phyloP scores from a whole-genome alignment of 2,113 vertebrate genomes.

The Passer montanus region DNA sequence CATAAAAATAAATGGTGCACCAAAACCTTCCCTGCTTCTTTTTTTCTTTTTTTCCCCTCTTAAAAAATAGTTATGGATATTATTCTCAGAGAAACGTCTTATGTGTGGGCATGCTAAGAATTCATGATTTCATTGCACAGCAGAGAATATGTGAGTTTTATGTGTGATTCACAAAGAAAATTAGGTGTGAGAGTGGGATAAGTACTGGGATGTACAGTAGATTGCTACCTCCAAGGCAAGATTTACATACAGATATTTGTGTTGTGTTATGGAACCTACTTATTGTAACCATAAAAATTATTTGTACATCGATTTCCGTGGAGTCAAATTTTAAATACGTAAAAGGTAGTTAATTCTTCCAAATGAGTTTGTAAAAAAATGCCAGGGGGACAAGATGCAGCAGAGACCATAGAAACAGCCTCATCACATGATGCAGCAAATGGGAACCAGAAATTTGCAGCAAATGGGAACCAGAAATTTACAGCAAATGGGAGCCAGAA shows the following conservation, averaged over 20 bases:
- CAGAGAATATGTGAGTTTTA: conserved; percentile 68
- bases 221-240: conserved; percentile 63
- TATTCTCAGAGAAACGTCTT: conserved; percentile 60
- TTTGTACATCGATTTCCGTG: conserved; percentile 56
- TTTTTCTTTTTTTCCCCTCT: neutral
- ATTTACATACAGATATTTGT: conserved; percentile 69
- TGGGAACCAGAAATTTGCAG: conserved; percentile 28
- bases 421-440: neutral
- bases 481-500: conserved; percentile 30
- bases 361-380: conserved; percentile 41
- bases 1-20: conserved; percentile 72
- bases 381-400: conserved; percentile 23
- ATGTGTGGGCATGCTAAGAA: conserved; percentile 64
- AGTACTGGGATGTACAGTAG: conserved; percentile 51
- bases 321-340: conserved; percentile 49
- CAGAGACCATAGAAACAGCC: conserved; percentile 16
- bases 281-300: conserved; percentile 62
- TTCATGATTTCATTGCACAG: conserved; percentile 68
- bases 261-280: conserved; percentile 54
- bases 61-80: conserved; percentile 58
- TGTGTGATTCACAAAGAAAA: conserved; percentile 71
- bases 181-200: conserved; percentile 68
- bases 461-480: conserved; percentile 42
- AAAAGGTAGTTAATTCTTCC: conserved; percentile 65
- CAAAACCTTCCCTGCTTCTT: conserved; percentile 39